Evolutionary conservation across 1,140 invertebrate species (phyloP), one percentile per base, ranked within the genome.

Genomic region (Pristionchus pacificus): DNA sequence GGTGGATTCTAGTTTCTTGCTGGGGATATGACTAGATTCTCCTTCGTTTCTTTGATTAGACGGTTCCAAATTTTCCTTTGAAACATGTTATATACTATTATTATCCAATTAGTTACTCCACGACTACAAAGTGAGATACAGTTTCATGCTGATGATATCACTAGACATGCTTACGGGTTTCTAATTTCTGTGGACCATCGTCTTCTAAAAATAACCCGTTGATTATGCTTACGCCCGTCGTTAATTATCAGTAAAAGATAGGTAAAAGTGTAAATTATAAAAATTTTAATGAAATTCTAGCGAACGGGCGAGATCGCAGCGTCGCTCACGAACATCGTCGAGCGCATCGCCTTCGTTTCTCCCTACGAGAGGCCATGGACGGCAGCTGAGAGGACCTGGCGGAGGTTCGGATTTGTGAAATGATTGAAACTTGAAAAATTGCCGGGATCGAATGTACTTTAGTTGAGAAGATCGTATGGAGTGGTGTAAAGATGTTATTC

Each of bases 331-430:
- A 83, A 77, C 24, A 67, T 79, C n/a, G 64, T 62, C 64, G 81
- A 84, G 31, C 77, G 76, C 63, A 83, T 83, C 24, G 77, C 77
- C 38, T 80, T 83, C 67, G 81, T 84, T 6, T 81, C 77, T 69
- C 81, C 81, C 3, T 83, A 80, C 61, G 82, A 83, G 63, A 60
- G 82, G 30, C 62, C 57, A 24, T 83, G 81, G 81, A 76, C 57
- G n/a, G 57, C 61, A 14, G 31, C 58, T 33, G 81, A 83, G 70
- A 77, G 71, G 60, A 79, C 68, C 28, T 84, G 82, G 80, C 80
- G 81, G 29, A 68, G 80, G 80, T 81, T n/a, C n/a, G n/a, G n/a
- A 38, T 55, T 14, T n/a, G n/a, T n/a, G n/a, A n/a, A 27, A 27
- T 67, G 27, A 58, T 2, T 65, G 25, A 66, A 10, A 38, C 14